Evolutionary conservation across 2,113 vertebrate species (phyloP).

Genomic region (Tor tambroides): DNA sequence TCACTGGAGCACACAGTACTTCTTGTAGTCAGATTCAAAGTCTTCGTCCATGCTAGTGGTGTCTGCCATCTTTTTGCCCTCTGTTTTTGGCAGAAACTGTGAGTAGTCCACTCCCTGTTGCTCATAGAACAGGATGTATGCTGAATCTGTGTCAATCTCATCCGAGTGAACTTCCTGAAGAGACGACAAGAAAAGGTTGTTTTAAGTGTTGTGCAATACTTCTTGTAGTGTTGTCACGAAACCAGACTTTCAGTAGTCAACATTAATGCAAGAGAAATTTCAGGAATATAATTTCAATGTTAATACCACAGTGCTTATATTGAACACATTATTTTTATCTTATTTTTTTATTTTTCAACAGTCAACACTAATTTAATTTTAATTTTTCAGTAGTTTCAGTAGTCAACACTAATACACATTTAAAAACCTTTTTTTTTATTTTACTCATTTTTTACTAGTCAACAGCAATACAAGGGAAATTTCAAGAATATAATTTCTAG

Average conservation of each 20-base stretch:
- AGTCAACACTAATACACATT: too few species aligned
- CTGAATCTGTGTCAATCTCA: constrained; percentile 96
- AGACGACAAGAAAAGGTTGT: background rate
- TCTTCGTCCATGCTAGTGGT: constrained; percentile 99
- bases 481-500: too few species aligned
- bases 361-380: background rate
- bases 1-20: constrained; percentile 97
- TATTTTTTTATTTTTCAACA: background rate
- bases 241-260: background rate
- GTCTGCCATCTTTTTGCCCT: constrained; percentile 98
- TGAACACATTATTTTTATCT: background rate
- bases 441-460: too few species aligned
- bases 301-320: background rate
- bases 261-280: background rate
- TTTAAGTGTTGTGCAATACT: background rate
- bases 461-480: too few species aligned
- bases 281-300: background rate
- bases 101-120: constrained; percentile 95
- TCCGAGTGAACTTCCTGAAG: constrained; percentile 90
- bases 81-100: constrained; percentile 95
- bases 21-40: constrained; percentile 98
- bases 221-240: background rate
- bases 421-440: too few species aligned
- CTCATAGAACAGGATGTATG: constrained; percentile 99
- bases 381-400: too few species aligned